Conservation (phyloP, 2,888 invertebrate genomes). For the Thelaira solivaga region DNA sequence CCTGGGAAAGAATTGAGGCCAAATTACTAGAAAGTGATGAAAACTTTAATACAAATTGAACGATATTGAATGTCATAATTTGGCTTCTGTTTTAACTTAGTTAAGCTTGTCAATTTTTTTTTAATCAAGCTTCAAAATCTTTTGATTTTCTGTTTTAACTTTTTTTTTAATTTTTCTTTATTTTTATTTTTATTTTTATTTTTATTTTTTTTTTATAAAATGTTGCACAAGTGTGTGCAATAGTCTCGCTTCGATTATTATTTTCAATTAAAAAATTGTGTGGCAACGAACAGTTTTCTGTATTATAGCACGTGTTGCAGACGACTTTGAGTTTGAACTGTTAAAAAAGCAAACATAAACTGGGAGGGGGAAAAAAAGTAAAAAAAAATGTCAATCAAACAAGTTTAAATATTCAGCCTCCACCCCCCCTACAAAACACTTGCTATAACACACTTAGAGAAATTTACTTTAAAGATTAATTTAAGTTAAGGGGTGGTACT, state of each 20-base stretch:
- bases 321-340: background rate
- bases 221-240: constrained; percentile 24
- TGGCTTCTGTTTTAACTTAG: no score
- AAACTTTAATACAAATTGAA: no score
- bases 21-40: no score
- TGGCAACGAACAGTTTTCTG: constrained; percentile 1
- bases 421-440: background rate
- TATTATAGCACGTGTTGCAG: background rate
- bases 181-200: background rate
- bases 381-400: constrained; percentile 38
- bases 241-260: constrained; percentile 33
- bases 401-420: constrained; percentile 7
- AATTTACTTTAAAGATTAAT: no score
- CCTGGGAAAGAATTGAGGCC: no score
- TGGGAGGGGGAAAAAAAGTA: no score
- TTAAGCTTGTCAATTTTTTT: no score
- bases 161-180: background rate
- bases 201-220: background rate
- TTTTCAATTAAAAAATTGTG: constrained; percentile 58
- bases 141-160: background rate
- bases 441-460: constrained; percentile 4
- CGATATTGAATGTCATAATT: no score
- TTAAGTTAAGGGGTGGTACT: no score
- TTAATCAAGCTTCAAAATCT: no score
- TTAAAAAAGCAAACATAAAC: no score